Evolutionary conservation across 2,113 vertebrate species (phyloP).

Genomic region (Gorsachius goisagi): DNA sequence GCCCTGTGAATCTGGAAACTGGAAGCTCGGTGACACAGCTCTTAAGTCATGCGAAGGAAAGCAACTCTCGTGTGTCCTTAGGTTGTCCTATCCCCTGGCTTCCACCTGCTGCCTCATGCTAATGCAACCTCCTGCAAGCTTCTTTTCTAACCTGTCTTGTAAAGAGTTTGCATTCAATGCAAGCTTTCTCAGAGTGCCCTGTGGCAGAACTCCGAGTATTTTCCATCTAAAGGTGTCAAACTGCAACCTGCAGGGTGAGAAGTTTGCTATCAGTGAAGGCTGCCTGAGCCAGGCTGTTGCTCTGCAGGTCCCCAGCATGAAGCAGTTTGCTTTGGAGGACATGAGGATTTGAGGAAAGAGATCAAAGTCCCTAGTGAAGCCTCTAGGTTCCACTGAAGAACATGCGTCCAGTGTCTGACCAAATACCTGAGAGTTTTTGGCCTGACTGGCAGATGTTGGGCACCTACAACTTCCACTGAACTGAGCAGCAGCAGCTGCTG

Average conservation of each 20-base stretch:
- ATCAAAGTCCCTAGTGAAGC: background rate
- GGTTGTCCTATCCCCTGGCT: background rate
- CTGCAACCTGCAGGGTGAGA: background rate
- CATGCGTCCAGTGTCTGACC: background rate
- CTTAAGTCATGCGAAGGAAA: background rate
- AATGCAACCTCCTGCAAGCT: background rate
- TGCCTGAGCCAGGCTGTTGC: background rate
- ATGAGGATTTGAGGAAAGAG: background rate
- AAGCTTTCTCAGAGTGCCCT: background rate
- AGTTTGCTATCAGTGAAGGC: background rate
- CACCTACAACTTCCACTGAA: background rate
- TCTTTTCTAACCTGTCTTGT: background rate
- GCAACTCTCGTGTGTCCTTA: background rate
- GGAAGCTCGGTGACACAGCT: background rate
- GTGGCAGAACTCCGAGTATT: accelerated
- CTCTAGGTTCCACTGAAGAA: background rate
- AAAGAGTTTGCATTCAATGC: no score
- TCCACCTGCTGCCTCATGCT: background rate
- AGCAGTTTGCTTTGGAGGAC: background rate
- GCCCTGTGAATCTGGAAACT: background rate
- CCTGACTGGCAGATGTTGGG: background rate
- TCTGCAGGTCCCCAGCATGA: background rate
- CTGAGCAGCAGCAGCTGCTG: background rate
- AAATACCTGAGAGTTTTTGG: background rate
- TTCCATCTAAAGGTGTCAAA: background rate